Percentiles rank a stretch among this genome's conserved stretches.
Evolutionary conservation across 2,888 invertebrate genomes (phyloP).

Genomic region (Trilocha varians): DNA sequence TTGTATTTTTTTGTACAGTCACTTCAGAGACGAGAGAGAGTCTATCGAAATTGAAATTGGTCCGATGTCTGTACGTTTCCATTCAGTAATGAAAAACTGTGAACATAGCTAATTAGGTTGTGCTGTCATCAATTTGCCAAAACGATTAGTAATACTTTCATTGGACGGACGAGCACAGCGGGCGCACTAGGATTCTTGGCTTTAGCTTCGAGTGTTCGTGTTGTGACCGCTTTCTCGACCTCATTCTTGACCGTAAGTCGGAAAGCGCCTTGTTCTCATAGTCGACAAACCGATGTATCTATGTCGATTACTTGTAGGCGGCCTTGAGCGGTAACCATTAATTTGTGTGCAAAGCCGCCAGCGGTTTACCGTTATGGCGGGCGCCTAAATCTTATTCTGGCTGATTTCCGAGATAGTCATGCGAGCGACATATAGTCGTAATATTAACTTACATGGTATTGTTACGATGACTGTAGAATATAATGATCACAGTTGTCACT

Average conservation of each 20-base stretch:
- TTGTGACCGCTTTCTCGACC: slow-evolving; percentile 59
- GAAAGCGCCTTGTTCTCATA: slow-evolving; percentile 62
- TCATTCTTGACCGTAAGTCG: slow-evolving; percentile 54
- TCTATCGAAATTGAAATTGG: slow-evolving; percentile 29
- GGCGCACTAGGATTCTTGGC: slow-evolving; percentile 10
- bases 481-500: not conserved
- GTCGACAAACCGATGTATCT: slow-evolving; percentile 67
- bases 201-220: slow-evolving; percentile 18
- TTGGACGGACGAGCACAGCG: slow-evolving; percentile 17
- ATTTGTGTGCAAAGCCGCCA: slow-evolving; percentile 66
- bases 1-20: slow-evolving; percentile 3
- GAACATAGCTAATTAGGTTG: slow-evolving; percentile 29
- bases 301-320: slow-evolving; percentile 70
- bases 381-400: slow-evolving; percentile 53
- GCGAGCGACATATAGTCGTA: not conserved
- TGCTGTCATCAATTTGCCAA: slow-evolving; percentile 26
- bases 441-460: slow-evolving; percentile 14
- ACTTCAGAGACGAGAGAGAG: slow-evolving; percentile 41
- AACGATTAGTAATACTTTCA: slow-evolving; percentile 30
- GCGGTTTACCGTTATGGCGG: slow-evolving; percentile 58
- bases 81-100: slow-evolving; percentile 22
- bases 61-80: slow-evolving; percentile 22
- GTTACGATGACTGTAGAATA: not conserved
- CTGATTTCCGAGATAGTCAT: slow-evolving; percentile 36
- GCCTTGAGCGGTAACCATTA: slow-evolving; percentile 68